phyloP scores from a whole-genome alignment of 2,888 invertebrate genomes.

The Emesis castigata region DNA sequence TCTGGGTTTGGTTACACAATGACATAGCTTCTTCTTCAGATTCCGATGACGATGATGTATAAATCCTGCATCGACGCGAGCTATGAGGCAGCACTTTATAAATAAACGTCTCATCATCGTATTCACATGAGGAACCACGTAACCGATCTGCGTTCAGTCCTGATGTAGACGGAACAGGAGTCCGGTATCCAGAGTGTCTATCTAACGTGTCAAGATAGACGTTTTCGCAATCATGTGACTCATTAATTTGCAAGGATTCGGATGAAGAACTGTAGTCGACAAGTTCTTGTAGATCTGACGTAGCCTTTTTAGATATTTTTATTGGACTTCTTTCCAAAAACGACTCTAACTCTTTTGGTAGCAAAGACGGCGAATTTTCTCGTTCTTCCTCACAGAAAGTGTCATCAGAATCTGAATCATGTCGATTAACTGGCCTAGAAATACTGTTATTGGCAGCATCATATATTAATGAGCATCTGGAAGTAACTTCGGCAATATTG shows the following conservation, averaged over 20 bases:
- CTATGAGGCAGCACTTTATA: background rate
- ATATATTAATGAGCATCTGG: background rate
- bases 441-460: background rate
- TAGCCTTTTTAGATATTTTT: background rate
- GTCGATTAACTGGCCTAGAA: background rate
- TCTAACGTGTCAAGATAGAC: background rate
- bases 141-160: background rate
- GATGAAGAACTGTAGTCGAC: background rate
- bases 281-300: background rate
- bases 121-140: background rate
- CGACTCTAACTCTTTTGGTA: background rate
- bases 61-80: background rate
- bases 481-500: background rate
- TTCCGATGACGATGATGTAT: background rate
- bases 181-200: background rate
- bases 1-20: background rate
- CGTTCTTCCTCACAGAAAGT: background rate
- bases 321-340: background rate
- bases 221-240: background rate
- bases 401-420: background rate
- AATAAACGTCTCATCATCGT: background rate
- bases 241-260: background rate
- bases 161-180: background rate
- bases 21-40: background rate
- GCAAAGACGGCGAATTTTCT: background rate